Evolutionary conservation across 1,140 invertebrate species (phyloP).

Genomic region (Conus ventricosus): DNA sequence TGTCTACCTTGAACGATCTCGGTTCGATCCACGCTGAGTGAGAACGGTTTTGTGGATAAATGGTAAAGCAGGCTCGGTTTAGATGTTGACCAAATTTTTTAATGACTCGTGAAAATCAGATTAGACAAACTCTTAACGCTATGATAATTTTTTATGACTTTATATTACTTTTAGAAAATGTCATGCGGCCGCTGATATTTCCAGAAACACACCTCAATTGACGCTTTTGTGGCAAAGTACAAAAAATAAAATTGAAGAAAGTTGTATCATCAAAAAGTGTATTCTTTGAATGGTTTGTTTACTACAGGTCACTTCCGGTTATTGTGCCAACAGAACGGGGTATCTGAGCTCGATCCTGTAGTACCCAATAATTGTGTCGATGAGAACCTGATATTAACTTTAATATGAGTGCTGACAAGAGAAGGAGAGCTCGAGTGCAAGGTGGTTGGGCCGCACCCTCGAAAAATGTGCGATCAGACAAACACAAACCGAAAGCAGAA

Average conservation of each 20-base stretch:
- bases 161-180: too few species aligned
- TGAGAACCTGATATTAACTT: too few species aligned
- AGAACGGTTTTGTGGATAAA: not conserved
- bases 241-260: not conserved
- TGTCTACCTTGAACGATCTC: not conserved
- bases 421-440: slow-evolving; percentile 63
- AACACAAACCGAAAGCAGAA: slow-evolving; percentile 55
- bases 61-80: not conserved
- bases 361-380: too few species aligned
- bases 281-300: slow-evolving; percentile 1
- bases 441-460: slow-evolving; percentile 69
- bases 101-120: too few species aligned
- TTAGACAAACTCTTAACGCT: too few species aligned
- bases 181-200: too few species aligned
- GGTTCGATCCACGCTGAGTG: not conserved
- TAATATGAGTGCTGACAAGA: slow-evolving; percentile 60
- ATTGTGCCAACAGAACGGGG: not conserved
- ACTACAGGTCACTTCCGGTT: not conserved
- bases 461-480: slow-evolving; percentile 57
- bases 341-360: too few species aligned
- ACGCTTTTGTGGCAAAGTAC: not conserved
- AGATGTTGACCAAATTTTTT: too few species aligned
- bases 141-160: too few species aligned
- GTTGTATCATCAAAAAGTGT: not conserved
- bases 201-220: too few species aligned